A percentile compares a stretch with the other conserved stretches of the same genome.
Evolutionary conservation across 1,140 invertebrate genomes (phyloP).

Genomic region (Asbolus verrucosus): DNA sequence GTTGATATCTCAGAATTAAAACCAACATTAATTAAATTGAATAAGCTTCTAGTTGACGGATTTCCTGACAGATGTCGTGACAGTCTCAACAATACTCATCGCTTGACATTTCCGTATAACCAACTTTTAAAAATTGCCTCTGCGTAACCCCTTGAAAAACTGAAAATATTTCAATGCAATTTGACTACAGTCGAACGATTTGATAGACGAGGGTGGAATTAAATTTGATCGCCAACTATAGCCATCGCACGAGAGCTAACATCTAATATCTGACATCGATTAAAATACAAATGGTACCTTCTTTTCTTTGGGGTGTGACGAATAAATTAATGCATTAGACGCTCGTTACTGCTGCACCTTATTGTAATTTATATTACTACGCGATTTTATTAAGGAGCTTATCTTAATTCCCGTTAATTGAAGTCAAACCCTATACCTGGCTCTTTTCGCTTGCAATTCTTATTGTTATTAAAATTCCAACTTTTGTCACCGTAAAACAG

Average conservation of each 20-base stretch:
- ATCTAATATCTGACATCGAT: no score
- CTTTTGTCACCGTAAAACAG: conserved; percentile 26
- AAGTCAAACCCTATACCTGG: conserved; percentile 38
- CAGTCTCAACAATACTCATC: conserved; percentile 54
- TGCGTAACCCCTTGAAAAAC: conserved; percentile 54
- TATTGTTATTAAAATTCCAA: conserved; percentile 41
- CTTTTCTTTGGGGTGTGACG: conserved; percentile 32
- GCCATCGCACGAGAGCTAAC: no score
- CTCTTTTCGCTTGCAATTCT: conserved; percentile 22
- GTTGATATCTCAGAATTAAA: conserved; percentile 54
- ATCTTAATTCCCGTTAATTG: conserved; percentile 43
- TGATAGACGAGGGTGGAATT: conserved; percentile 56
- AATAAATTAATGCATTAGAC: conserved; percentile 15
- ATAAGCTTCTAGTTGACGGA: conserved; percentile 54
- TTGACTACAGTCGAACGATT: conserved; percentile 58
- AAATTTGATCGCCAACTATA: conserved; percentile 56
- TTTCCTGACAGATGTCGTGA: conserved; percentile 58
- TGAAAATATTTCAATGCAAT: conserved; percentile 60
- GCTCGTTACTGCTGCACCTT: conserved; percentile 25
- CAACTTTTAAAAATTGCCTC: conserved; percentile 51
- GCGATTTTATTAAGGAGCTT: conserved; percentile 43
- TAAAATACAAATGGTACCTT: no score
- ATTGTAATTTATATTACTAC: conserved; percentile 45
- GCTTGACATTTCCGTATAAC: conserved; percentile 57
- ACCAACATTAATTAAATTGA: conserved; percentile 62